phyloP scores from a whole-genome alignment of 2,797 vertebrate species.

The Chelon labrosus region DNA sequence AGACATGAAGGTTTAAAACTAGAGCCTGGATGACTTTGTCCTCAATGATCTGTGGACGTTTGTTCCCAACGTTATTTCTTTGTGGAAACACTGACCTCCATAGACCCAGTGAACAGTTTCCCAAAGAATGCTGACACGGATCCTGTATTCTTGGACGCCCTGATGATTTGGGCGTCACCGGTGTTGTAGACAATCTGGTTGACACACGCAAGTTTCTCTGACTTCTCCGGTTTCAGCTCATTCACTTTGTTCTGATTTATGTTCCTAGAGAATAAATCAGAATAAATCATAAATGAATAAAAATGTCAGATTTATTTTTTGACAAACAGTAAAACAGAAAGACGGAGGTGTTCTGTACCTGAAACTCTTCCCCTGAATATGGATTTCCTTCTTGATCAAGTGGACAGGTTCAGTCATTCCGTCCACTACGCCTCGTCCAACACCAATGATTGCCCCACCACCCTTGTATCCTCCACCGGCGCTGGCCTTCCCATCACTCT shows the following conservation, averaged over 20 bases:
- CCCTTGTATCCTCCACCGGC: not conserved
- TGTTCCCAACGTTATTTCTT: too few species aligned
- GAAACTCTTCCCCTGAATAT: not conserved
- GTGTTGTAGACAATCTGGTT: conserved; percentile 20
- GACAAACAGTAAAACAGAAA: too few species aligned
- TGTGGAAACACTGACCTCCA: not conserved
- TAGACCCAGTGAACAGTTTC: not conserved
- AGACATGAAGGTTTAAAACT: too few species aligned
- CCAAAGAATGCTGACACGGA: conserved; percentile 3
- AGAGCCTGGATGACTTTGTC: too few species aligned
- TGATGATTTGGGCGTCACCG: not conserved
- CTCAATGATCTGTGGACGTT: too few species aligned
- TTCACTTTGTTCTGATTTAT: not conserved
- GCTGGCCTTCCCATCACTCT: not conserved
- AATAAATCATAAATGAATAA: too few species aligned
- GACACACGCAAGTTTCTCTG: conserved; percentile 4
- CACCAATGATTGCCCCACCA: too few species aligned
- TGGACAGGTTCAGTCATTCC: not conserved
- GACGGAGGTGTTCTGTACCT: conserved; percentile 4
- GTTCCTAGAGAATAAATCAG: not conserved
- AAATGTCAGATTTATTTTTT: not conserved
- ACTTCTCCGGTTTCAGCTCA: not conserved
- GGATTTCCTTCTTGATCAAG: not conserved
- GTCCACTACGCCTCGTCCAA: not conserved
- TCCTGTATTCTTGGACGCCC: not conserved